These are phyloP conservation scores for Metaphire vulgaris DNA, from an alignment of 1,140 invertebrate species.

Conservation along the genomic window DNA sequence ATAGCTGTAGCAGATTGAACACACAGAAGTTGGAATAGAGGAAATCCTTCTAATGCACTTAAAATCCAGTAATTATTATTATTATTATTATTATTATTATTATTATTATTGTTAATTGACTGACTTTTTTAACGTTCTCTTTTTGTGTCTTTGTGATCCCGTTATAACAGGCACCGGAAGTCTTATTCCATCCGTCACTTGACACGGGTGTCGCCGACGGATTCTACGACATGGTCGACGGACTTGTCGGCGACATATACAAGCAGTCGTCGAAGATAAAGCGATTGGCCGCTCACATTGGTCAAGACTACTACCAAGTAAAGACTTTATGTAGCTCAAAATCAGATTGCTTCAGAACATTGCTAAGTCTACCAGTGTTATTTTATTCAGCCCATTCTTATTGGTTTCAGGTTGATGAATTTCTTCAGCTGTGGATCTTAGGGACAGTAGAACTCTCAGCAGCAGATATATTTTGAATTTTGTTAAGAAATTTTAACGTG, in stretches of 20 bases:
- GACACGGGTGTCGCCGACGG: conserved; percentile 68
- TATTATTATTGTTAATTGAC: background rate
- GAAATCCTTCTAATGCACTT: background rate
- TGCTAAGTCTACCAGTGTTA: too few relatives aligned
- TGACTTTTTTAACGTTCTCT: background rate
- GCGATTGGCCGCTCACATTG: conserved; percentile 55
- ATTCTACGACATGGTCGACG: conserved; percentile 68
- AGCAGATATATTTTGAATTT: too few relatives aligned
- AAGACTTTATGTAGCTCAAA: background rate
- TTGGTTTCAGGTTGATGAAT: too few relatives aligned
- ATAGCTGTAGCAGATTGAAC: too few relatives aligned
- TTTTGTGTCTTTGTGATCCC: background rate
- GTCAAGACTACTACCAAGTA: conserved; percentile 50
- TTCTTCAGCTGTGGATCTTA: too few relatives aligned
- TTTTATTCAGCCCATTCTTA: too few relatives aligned
- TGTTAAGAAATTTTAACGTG: too few relatives aligned
- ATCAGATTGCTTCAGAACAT: too few relatives aligned
- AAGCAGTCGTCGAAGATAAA: conserved; percentile 70
- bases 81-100: background rate
- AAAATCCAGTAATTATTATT: background rate
- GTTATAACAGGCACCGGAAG: conserved; percentile 60
- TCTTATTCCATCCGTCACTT: conserved; percentile 69
- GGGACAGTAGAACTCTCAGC: too few relatives aligned
- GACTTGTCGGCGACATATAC: conserved; percentile 74
- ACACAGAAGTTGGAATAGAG: too few relatives aligned